Percentiles rank a stretch among this genome's conserved stretches.
Evolutionary conservation across 2,797 vertebrate species (phyloP).

Genomic region (Astyanax mexicanus): DNA sequence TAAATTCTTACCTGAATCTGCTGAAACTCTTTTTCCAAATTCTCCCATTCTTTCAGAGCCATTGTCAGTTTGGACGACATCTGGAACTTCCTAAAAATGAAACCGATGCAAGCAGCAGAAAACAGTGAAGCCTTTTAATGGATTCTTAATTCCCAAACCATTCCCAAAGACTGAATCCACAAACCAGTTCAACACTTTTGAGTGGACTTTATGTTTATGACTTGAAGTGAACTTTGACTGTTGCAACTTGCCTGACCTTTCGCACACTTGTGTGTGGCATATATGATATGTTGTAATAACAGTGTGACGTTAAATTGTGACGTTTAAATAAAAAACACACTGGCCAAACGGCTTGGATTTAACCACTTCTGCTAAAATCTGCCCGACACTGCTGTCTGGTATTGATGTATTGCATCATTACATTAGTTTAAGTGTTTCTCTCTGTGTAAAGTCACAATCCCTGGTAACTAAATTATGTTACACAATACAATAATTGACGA

Average conservation of each 20-base stretch:
- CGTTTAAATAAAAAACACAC: not conserved
- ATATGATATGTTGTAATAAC: constrained; percentile 55
- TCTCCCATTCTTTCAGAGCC: constrained; percentile 85
- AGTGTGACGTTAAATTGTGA: constrained; percentile 13
- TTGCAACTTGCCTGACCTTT: constrained; percentile 57
- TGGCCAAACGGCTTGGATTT: not conserved
- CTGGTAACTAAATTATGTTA: constrained; percentile 14
- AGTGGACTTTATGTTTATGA: constrained; percentile 64
- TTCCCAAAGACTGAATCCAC: not conserved
- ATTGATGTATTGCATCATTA: too few species aligned
- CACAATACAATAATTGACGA: constrained; percentile 21
- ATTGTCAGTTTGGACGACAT: constrained; percentile 68
- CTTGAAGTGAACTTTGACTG: constrained; percentile 74
- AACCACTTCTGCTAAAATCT: not conserved
- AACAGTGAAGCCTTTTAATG: too few species aligned
- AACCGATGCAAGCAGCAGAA: not conserved
- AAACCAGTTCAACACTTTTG: not conserved
- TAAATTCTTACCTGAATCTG: constrained; percentile 84
- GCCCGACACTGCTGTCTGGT: not conserved
- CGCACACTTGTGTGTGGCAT: constrained; percentile 36
- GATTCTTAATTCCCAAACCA: constrained; percentile 16
- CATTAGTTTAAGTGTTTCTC: too few species aligned
- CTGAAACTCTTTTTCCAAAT: constrained; percentile 85
- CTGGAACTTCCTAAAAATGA: constrained; percentile 18
- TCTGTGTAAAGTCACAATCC: not conserved